A percentile compares a stretch with the other conserved stretches of the same genome.
Evolutionary conservation across 92 coral and sea anemone species (phyloP).

Genomic region (Porites divaricata): DNA sequence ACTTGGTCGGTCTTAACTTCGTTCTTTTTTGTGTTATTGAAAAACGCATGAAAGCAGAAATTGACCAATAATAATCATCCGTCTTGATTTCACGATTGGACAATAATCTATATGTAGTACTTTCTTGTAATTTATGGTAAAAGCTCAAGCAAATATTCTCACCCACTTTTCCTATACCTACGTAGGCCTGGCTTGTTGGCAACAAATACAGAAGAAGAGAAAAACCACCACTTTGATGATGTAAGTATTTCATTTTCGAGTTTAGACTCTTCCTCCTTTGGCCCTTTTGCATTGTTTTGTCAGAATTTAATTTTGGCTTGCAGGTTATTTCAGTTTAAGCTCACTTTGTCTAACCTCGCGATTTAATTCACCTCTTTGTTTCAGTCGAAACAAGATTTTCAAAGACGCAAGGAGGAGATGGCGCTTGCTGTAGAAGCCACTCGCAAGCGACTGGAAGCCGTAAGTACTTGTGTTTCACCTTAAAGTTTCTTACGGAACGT

Average conservation of each 20-base stretch:
- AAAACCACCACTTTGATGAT: slow-evolving; percentile 28
- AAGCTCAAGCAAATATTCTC: no score
- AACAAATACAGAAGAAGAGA: slow-evolving; percentile 27
- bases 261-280: background rate
- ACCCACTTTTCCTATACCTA: background rate
- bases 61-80: no score
- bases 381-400: slow-evolving; percentile 89
- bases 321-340: background rate
- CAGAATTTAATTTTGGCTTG: background rate
- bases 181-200: slow-evolving; percentile 20
- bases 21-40: no score
- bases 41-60: no score
- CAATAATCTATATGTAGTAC: no score
- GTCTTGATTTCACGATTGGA: no score
- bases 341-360: no score
- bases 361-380: background rate
- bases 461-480: slow-evolving; percentile 42
- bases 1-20: no score
- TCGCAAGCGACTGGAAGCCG: slow-evolving; percentile 90
- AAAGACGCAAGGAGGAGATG: slow-evolving; percentile 93
- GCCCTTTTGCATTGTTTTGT: background rate
- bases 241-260: slow-evolving; percentile 1
- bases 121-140: no score
- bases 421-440: slow-evolving; percentile 88
- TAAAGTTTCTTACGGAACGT: no score